phyloP scores from a whole-genome alignment of 2,113 vertebrate species.

The Oryzias woworae region DNA sequence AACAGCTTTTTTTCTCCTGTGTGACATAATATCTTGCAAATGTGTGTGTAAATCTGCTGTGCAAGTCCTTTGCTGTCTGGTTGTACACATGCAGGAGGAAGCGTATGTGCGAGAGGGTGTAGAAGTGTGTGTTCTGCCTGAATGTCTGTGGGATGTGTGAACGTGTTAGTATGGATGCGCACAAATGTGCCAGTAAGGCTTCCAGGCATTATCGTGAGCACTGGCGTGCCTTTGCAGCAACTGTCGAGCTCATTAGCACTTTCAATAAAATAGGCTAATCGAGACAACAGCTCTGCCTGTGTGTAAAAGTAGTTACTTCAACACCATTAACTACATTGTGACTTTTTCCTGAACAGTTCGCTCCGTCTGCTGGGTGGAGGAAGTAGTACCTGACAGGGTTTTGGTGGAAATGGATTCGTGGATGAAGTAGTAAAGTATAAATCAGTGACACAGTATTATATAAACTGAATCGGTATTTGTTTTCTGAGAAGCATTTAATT shows the following conservation, averaged over 20 bases:
- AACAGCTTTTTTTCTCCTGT: no score
- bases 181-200: slow-evolving; percentile 11
- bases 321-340: slow-evolving; percentile 19
- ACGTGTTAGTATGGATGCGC: neutral
- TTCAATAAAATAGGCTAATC: slow-evolving; percentile 29
- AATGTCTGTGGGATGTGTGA: slow-evolving; percentile 3
- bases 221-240: slow-evolving; percentile 12
- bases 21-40: no score
- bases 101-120: neutral
- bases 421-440: no score
- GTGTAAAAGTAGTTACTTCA: slow-evolving; percentile 36
- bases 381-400: no score
- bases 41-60: no score
- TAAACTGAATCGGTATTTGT: no score
- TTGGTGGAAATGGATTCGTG: no score
- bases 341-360: neutral
- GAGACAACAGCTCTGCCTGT: slow-evolving; percentile 18
- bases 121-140: slow-evolving; percentile 1
- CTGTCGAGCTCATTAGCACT: slow-evolving; percentile 47
- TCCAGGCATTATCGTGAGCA: slow-evolving; percentile 24
- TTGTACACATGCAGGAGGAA: neutral
- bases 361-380: neutral
- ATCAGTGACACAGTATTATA: no score
- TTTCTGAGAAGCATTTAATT: no score
- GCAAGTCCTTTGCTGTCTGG: no score